Evolutionary conservation across 1,140 invertebrate genomes (phyloP), one percentile per base, ranked within the genome.

Genomic region (Drosophila mauritiana): DNA sequence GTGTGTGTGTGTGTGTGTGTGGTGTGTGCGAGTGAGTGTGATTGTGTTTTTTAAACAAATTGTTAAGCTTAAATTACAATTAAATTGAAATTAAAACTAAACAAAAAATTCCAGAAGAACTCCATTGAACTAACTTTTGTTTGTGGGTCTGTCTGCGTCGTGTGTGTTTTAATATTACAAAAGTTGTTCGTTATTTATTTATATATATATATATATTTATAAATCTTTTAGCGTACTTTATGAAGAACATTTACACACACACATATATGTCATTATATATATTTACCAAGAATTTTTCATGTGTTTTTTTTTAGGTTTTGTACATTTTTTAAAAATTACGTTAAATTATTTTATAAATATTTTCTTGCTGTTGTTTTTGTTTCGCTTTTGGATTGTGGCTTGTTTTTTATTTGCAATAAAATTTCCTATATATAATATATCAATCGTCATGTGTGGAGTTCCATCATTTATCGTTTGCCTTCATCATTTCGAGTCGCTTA

Each of bases 21-120:
- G 42, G 37, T 54, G 39, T 45, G 42, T 49, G 36, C 31, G 36
- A 31, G 42, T 13, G 61, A 15, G 40, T 48, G 34, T 58, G 34
- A 34, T 22, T 58, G 77, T 86, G 82, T 86, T 86, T 86, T 86
- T 86, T 61, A 86, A 86, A 86, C 83, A 78, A 83, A 62, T 76
- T 46, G 53, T 73, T 68, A 78, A 63, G 78, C 73, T 81, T 78
- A 82, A 64, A 82, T 78, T 83, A 83, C 78, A 86, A 86, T 86
- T 86, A 62, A 75, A 81, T 86, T 86, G 82, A 86, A 86, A 80
- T 86, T 81, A 86, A 64, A 86, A 86, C 78, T 81, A 86, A 86
- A 86, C 74, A 86, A 86, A 86, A 79, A 86, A 78, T 62, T 69
- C 34, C 64, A 78, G 68, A 70, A 78, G 69, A 80, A 73, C 57